These are phyloP conservation scores for Phymastichus coffea DNA, from an alignment of 1,140 invertebrate species.

Conservation along the genomic window DNA sequence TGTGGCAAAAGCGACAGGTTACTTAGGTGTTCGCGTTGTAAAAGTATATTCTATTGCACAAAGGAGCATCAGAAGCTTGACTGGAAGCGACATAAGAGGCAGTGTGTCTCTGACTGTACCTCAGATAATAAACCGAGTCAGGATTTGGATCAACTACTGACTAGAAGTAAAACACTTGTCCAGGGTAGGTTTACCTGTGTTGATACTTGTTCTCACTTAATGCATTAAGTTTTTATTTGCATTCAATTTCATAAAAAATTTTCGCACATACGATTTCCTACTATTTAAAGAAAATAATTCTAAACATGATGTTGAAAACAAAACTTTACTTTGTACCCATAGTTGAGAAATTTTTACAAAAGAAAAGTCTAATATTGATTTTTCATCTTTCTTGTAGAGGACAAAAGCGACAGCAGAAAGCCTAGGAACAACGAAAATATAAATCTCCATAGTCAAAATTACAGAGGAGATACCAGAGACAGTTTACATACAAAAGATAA, in stretches of 20 bases:
- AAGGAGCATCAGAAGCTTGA: constrained; percentile 75
- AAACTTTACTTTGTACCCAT: too few species aligned
- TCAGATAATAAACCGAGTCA: not conserved
- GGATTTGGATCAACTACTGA: not conserved
- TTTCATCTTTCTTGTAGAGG: not conserved
- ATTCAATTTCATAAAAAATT: too few species aligned
- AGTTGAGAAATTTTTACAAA: too few species aligned
- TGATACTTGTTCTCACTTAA: too few species aligned
- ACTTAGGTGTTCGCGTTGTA: constrained; percentile 72
- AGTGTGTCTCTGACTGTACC: constrained; percentile 25
- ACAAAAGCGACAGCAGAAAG: not conserved
- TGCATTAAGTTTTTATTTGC: too few species aligned
- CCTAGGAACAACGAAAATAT: constrained; percentile 5
- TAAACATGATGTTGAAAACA: too few species aligned
- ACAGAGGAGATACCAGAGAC: constrained; percentile 8
- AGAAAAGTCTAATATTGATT: too few species aligned
- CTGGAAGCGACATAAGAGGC: constrained; percentile 71
- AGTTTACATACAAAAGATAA: constrained; percentile 11
- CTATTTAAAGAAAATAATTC: too few species aligned
- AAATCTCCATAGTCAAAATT: not conserved
- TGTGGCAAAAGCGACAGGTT: constrained; percentile 70
- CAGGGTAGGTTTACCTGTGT: not conserved
- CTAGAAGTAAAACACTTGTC: not conserved
- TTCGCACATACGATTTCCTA: too few species aligned
- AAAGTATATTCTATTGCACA: constrained; percentile 72